phyloP scores from a whole-genome alignment of 1,140 invertebrate species.

The Formica selysi region DNA sequence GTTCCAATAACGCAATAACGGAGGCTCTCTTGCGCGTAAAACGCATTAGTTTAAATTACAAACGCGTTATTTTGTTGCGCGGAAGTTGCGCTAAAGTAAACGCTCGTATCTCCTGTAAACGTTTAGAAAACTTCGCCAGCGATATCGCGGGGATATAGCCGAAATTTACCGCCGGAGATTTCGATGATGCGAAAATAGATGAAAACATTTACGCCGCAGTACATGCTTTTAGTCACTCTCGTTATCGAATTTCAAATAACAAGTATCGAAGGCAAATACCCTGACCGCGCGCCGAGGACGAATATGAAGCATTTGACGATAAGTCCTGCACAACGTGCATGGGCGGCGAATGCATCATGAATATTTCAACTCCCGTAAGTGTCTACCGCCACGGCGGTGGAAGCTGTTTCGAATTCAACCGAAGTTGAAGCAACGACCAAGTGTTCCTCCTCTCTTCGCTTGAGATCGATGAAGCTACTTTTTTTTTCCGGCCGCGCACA shows the following conservation, averaged over 20 bases:
- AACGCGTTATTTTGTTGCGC: slow-evolving; percentile 10
- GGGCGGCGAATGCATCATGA: slow-evolving; percentile 68
- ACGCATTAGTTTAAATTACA: slow-evolving; percentile 37
- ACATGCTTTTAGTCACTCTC: slow-evolving; percentile 17
- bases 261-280: slow-evolving; percentile 14
- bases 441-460: neutral
- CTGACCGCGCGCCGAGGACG: neutral
- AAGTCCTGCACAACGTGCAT: slow-evolving; percentile 10
- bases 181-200: neutral
- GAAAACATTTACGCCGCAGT: slow-evolving; percentile 1
- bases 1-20: slow-evolving; percentile 9
- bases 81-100: slow-evolving; percentile 18
- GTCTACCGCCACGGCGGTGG: slow-evolving; percentile 59
- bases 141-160: neutral
- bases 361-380: slow-evolving; percentile 78
- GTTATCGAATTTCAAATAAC: slow-evolving; percentile 35
- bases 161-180: neutral
- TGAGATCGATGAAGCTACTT: slow-evolving; percentile 54
- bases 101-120: slow-evolving; percentile 11
- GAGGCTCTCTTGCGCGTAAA: neutral
- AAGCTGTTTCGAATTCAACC: slow-evolving; percentile 73
- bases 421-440: slow-evolving; percentile 27
- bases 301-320: slow-evolving; percentile 44
- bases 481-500: neutral
- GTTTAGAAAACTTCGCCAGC: slow-evolving; percentile 15